These are phyloP conservation scores for Xestia rhomboidea DNA, from an alignment of 2,888 invertebrate genomes.

Conservation along the genomic window DNA sequence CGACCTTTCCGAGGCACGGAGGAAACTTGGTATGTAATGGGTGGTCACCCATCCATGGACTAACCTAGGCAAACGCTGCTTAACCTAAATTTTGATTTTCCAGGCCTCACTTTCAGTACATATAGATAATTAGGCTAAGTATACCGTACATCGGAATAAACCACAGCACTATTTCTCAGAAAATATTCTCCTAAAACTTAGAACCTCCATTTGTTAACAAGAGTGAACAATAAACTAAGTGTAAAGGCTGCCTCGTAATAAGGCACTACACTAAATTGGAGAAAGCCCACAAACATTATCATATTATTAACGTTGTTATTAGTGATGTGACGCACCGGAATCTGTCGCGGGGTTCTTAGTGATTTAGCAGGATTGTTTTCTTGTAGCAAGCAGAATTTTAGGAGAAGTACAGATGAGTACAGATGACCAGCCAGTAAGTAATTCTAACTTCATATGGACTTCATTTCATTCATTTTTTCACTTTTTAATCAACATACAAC, in stretches of 20 bases:
- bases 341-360: not conserved
- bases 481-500: too few relatives aligned
- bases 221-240: conserved; percentile 36
- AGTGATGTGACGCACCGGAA: conserved; percentile 19
- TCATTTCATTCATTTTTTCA: too few relatives aligned
- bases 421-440: too few relatives aligned
- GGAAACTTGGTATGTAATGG: not conserved
- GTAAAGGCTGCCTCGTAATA: conserved; percentile 23
- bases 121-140: not conserved
- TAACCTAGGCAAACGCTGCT: not conserved
- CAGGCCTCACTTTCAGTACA: too few relatives aligned
- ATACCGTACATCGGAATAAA: not conserved
- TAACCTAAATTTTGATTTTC: not conserved
- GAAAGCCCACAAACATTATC: conserved; percentile 34
- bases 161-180: not conserved
- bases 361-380: not conserved
- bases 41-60: not conserved
- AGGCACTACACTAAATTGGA: conserved; percentile 59
- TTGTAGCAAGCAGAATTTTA: not conserved
- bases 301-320: conserved; percentile 36
- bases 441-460: too few relatives aligned
- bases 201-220: conserved; percentile 9
- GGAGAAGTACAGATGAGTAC: too few relatives aligned
- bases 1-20: too few relatives aligned
- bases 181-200: not conserved